Evolutionary conservation across 2,113 vertebrate species (phyloP), one percentile per base, ranked within the genome.

Genomic region (Microcebus murinus): DNA sequence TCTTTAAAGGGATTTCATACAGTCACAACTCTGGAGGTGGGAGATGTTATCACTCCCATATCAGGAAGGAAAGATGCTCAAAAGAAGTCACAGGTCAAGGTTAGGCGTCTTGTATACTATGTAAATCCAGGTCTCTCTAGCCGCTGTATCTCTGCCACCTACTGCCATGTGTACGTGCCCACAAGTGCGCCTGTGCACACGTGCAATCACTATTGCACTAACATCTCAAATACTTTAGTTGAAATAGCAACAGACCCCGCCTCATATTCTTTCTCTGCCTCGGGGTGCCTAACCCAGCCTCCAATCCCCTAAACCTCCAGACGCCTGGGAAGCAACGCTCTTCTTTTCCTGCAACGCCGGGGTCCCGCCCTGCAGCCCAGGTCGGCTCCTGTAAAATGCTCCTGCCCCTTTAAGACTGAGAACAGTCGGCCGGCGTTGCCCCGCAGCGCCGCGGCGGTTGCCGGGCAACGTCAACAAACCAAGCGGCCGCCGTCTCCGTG

Each of bases 391-490:
- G 34, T 70, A 52, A 84, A 74, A 57, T 18, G 93, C 59, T 31
- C 25, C 42, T 85, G 86, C 13, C 25, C 70, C 97, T 94, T 98
- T 97, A 97, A 97, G 97, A 92, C 14, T 52, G 5, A 0, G 96
- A 97, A 98, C 97, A 98, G 96, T 98, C 97, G 42, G 93, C 92
- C 91, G 18, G 73, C 57, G 96, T 96, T 97, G 97, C 93, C 45
- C 0, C 36, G 95, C 95, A 98, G 90, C 94, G 29, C 93, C 12
- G 27, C 42, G 59, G 74, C 7, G 63, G 98, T 97, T 96, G 96
- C 98, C 74, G n/a, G 80, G 98, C 90, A 97, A 97, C 96, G 91
- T 97, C 97, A 97, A 98, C 98, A 98, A 98, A 98, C 97, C 57
- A 36, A 87, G 2, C 2, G 25, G 73, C 73, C 61, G 67, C 86